Base-by-base conservation (phyloP, 1,140 invertebrate genomes). In the Coptotermes formosanus region DNA sequence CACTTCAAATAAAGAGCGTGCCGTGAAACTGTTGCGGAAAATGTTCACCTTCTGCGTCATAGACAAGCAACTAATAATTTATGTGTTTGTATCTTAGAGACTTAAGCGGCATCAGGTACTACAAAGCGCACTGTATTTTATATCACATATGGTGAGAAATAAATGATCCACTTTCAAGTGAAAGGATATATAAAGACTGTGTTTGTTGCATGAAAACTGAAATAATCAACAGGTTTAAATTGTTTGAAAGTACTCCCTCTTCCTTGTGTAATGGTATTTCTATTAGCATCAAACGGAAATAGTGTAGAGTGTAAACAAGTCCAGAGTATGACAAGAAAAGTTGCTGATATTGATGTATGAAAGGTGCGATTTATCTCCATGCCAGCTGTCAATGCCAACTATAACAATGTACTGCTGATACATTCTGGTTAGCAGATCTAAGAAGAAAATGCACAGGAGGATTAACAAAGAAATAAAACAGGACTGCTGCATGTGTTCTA, bases 211-310 rank as follows among this genome's bases (percentile, higher is more conserved):
- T 30, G 11, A 75, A 75, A 75, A 75, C 25, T 6, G 6, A 75
- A 75, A 25, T n/a, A 75, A 75, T 75, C 64, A 9, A 30, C 64
- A 75, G 25, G 59, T 30, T 75, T 30, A 75, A 75, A 75, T 75
- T 30, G n/a, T 75, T 30, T 30, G 64, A 75, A 75, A 7, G 25
- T 30, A 75, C 64, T 75, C 52, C 52, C 4, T 30, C 25, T 75
- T 75, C 64, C 64, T 75, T 75, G 30, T 30, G 64, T 75, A 30
- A 75, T 23, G 59, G 59, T 23, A 64, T 75, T 75, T 75, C 64
- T 25, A 75, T 75, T 75, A 75, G n/a, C n/a, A 30, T 75, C 64
- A 75, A 75, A 75, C 64, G 64, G 64, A 75, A 75, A 75, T 75
- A 75, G 64, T 19, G 25, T 64, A n/a, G 59, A 19, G 59, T 75